A percentile compares a stretch with the other conserved stretches of the same genome.
Conservation (phyloP, 2,888 invertebrate species). For the Cosmia trapezina region DNA sequence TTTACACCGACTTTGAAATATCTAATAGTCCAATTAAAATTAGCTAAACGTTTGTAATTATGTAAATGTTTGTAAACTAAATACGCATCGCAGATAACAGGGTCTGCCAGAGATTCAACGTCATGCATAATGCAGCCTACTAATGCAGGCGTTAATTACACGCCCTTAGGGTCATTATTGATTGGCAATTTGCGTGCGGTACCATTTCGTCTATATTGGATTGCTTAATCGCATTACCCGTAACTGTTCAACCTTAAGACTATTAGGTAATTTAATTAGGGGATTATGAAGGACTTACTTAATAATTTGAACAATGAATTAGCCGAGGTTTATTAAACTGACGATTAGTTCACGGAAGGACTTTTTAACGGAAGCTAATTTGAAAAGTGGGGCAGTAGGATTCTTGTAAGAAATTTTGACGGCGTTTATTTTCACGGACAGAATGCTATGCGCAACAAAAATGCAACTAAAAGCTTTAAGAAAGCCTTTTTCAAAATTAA, state of each 20-base stretch:
- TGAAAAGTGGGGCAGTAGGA: constrained; percentile 25
- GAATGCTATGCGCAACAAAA: not conserved
- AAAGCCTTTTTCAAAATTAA: constrained; percentile 1
- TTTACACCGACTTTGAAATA: constrained; percentile 35
- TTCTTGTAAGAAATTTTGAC: constrained; percentile 16
- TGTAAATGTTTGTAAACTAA: constrained; percentile 81
- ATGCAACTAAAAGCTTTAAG: not conserved
- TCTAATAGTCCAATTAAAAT: constrained; percentile 74
- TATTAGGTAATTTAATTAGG: constrained; percentile 76
- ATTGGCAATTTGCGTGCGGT: constrained; percentile 80
- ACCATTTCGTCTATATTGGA: constrained; percentile 78
- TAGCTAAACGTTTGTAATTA: constrained; percentile 77
- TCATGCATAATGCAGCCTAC: constrained; percentile 84
- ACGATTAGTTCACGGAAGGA: constrained; percentile 38
- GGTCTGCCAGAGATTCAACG: constrained; percentile 76
- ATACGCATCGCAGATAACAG: constrained; percentile 78
- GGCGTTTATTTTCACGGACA: not conserved
- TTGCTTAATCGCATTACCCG: constrained; percentile 78
- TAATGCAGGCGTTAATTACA: constrained; percentile 85
- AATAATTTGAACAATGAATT: constrained; percentile 66
- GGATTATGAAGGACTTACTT: constrained; percentile 72
- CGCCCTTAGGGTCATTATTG: constrained; percentile 81
- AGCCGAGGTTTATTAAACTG: constrained; percentile 58
- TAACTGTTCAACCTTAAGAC: constrained; percentile 74
- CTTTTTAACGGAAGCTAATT: constrained; percentile 30